Conservation (phyloP, 2,113 vertebrate genomes). For the Emberiza fucata region DNA sequence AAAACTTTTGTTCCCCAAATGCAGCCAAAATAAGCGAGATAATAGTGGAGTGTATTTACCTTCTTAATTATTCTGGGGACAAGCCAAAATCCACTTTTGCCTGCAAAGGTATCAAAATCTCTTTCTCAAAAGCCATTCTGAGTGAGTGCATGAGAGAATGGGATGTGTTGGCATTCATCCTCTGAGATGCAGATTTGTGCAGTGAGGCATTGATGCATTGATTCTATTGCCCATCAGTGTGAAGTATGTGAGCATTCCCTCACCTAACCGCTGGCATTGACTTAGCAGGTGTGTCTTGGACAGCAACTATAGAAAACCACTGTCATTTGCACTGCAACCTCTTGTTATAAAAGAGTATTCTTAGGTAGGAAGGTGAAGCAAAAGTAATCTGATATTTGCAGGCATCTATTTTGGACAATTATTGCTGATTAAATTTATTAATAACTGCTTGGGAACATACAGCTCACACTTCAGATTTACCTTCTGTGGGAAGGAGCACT, state of each 20-base stretch:
- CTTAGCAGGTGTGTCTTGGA: background rate
- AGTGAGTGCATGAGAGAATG: background rate
- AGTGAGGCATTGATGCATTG: background rate
- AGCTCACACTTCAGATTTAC: background rate
- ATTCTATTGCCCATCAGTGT: background rate
- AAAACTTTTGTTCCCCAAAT: background rate
- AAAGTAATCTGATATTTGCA: background rate
- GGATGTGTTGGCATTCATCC: background rate
- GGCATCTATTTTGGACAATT: background rate
- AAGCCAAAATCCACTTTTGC: background rate
- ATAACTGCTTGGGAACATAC: background rate
- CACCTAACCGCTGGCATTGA: background rate
- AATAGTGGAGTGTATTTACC: background rate
- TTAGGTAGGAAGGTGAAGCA: background rate
- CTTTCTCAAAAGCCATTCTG: background rate
- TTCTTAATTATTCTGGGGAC: background rate
- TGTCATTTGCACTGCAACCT: background rate
- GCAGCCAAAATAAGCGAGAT: background rate
- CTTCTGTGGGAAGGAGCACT: background rate
- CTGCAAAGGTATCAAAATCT: background rate
- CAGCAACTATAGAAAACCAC: background rate
- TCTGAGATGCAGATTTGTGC: background rate
- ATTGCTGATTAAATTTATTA: conserved; percentile 3
- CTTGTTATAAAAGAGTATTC: background rate
- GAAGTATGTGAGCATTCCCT: background rate